Evolutionary conservation across 1,140 invertebrate genomes (phyloP).

Genomic region (Globodera rostochiensis): DNA sequence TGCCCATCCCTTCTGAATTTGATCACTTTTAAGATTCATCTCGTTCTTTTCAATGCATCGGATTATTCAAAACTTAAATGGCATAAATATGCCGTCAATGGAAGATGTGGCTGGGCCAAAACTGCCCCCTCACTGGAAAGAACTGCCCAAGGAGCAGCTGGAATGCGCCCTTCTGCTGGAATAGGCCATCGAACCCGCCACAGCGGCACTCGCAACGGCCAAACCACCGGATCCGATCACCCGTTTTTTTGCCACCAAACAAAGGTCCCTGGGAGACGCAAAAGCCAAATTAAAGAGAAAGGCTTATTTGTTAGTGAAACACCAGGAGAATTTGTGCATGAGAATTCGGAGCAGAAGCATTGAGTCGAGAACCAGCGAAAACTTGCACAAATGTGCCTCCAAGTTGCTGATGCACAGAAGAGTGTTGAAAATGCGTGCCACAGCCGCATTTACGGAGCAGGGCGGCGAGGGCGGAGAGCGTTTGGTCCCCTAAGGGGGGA

Average conservation of each 20-base stretch:
- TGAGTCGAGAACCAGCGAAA: conserved; percentile 62
- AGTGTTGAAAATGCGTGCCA: conserved; percentile 19
- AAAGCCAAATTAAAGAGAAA: background rate
- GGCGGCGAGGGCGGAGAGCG: conserved; percentile 11
- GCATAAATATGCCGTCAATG: background rate
- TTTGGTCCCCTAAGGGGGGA: background rate
- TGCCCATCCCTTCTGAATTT: conserved; percentile 52
- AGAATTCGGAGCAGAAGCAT: conserved; percentile 60
- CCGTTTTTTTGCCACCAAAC: conserved; percentile 48
- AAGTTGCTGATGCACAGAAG: conserved; percentile 46
- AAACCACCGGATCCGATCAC: conserved; percentile 3
- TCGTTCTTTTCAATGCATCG: background rate
- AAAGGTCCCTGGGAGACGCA: conserved; percentile 49
- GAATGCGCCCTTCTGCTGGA: conserved; percentile 52
- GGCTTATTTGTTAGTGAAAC: background rate
- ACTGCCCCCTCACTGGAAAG: conserved; percentile 42
- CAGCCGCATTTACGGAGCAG: conserved; percentile 15
- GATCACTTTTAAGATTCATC: background rate
- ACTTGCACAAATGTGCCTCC: conserved; percentile 63
- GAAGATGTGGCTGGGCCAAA: too few relatives aligned
- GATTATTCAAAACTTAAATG: background rate
- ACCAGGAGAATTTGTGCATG: conserved; percentile 61
- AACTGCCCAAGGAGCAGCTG: conserved; percentile 57
- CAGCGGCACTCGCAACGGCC: conserved; percentile 14
- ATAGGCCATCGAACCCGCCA: background rate